These are phyloP conservation scores for Mythimna loreyi DNA, from an alignment of 2,888 invertebrate species.

Conservation along the genomic window DNA sequence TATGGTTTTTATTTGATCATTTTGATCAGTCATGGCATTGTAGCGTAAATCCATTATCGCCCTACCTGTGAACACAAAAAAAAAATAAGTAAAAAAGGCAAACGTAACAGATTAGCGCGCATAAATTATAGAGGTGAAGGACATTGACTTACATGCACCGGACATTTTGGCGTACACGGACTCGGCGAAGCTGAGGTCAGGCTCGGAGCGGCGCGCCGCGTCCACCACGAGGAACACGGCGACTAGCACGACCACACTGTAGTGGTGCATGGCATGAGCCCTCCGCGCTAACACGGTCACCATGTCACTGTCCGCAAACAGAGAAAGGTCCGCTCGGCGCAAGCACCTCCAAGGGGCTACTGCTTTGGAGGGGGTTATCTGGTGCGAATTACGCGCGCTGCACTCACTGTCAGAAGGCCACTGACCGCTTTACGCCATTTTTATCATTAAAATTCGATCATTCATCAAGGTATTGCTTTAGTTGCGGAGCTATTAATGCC, in stretches of 20 bases:
- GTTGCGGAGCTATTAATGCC: conserved; percentile 5
- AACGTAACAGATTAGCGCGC: conserved; percentile 25
- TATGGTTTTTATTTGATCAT: conserved; percentile 81
- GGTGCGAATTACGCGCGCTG: conserved; percentile 76
- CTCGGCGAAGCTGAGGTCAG: conserved; percentile 84
- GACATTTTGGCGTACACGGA: conserved; percentile 84
- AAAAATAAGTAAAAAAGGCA: conserved; percentile 15
- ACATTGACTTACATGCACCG: conserved; percentile 84
- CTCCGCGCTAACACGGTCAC: conserved; percentile 86
- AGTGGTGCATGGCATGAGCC: conserved; percentile 83
- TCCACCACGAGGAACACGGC: conserved; percentile 67
- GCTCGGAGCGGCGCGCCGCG: conserved; percentile 55
- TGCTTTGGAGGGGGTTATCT: conserved; percentile 83
- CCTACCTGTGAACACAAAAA: conserved; percentile 79
- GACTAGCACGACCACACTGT: conserved; percentile 72
- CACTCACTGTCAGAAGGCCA: conserved; percentile 71
- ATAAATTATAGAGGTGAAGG: conserved; percentile 64
- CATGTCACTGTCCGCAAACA: conserved; percentile 85
- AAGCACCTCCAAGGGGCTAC: conserved; percentile 66
- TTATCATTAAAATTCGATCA: conserved; percentile 47
- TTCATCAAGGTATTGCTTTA: conserved; percentile 31
- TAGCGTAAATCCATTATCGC: conserved; percentile 85
- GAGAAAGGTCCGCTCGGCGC: conserved; percentile 84
- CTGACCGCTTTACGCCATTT: conserved; percentile 63
- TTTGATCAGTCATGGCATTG: conserved; percentile 76